Percentiles rank a stretch among this genome's conserved stretches.
These are phyloP conservation scores for Quadriops clusia DNA, from an alignment of 2,888 invertebrate genomes.

Conservation along the genomic window DNA sequence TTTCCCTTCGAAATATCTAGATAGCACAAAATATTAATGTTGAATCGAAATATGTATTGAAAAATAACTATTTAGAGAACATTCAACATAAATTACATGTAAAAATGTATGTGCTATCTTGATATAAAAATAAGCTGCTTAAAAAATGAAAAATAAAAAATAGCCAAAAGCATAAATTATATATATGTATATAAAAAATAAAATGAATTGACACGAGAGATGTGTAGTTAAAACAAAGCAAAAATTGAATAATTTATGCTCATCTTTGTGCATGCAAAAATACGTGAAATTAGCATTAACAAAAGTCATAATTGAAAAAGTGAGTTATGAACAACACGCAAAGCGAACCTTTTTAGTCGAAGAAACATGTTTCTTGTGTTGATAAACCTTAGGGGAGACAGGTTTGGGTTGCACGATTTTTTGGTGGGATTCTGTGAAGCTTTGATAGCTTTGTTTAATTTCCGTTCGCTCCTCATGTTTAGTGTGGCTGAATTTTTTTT, in stretches of 20 bases:
- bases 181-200: constrained; percentile 1
- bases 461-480: constrained; percentile 28
- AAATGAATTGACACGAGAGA: constrained; percentile 8
- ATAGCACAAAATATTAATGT: too few relatives aligned
- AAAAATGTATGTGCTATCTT: too few relatives aligned
- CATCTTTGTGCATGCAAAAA: constrained; percentile 2
- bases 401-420: constrained; percentile 18
- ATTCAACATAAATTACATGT: too few relatives aligned
- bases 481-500: constrained; percentile 26
- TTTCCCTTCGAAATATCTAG: too few relatives aligned
- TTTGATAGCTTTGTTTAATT: constrained; percentile 27
- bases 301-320: constrained; percentile 6
- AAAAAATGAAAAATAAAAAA: too few relatives aligned
- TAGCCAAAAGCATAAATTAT: too few relatives aligned
- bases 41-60: too few relatives aligned
- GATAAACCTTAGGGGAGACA: constrained; percentile 24
- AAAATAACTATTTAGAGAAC: too few relatives aligned
- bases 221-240: constrained; percentile 1
- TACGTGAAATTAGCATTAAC: constrained; percentile 5
- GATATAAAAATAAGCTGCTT: too few relatives aligned
- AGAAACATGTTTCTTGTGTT: constrained; percentile 30
- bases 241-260: constrained; percentile 1
- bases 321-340: constrained; percentile 14
- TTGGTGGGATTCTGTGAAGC: constrained; percentile 24
- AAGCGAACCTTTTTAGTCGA: constrained; percentile 35